phyloP scores from a whole-genome alignment of 2,113 vertebrate genomes.

The Antennarius striatus region DNA sequence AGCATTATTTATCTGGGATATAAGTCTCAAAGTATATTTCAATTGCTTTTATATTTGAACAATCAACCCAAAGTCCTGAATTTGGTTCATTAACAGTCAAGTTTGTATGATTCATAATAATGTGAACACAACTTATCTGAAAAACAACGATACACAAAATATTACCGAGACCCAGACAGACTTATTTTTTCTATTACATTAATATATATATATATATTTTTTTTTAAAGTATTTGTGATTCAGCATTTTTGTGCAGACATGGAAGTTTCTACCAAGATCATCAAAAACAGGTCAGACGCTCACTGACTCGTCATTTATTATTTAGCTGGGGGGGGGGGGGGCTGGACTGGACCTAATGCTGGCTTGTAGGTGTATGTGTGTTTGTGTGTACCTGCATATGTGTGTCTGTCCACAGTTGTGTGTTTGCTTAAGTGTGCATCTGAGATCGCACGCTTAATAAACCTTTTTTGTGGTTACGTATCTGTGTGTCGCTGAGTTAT shows the following conservation, averaged over 20 bases:
- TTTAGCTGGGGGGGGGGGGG: slow-evolving; percentile 39
- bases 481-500: slow-evolving; percentile 44
- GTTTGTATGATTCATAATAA: too few species aligned
- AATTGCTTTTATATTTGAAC: too few species aligned
- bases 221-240: slow-evolving; percentile 25
- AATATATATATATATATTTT: slow-evolving; percentile 23
- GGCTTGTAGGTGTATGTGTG: not conserved
- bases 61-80: too few species aligned
- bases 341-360: slow-evolving; percentile 36
- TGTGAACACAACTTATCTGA: too few species aligned
- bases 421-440: not conserved
- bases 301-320: slow-evolving; percentile 35
- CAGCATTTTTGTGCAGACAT: slow-evolving; percentile 42
- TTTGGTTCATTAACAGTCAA: too few species aligned
- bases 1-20: too few species aligned
- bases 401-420: not conserved
- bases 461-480: slow-evolving; percentile 18
- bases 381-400: not conserved
- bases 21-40: too few species aligned
- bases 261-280: slow-evolving; percentile 54
- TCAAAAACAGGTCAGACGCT: slow-evolving; percentile 52
- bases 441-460: not conserved
- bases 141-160: not conserved
- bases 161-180: not conserved
- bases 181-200: slow-evolving; percentile 1